These are phyloP conservation scores for Eulimnadia texana DNA, from an alignment of 1,140 invertebrate species.

Conservation along the genomic window DNA sequence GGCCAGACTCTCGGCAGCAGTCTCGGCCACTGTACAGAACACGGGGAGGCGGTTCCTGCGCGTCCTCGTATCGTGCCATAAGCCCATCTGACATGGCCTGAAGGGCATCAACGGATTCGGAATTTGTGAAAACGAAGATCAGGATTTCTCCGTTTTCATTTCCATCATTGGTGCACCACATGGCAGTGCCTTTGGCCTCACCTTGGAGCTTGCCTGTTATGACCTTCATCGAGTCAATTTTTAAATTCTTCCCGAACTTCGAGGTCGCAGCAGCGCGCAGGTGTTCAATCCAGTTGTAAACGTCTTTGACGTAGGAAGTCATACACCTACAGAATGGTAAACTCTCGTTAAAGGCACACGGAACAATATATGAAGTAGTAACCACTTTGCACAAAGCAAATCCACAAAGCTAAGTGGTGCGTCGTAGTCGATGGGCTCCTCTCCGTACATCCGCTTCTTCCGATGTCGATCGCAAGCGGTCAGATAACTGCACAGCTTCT, in stretches of 20 bases:
- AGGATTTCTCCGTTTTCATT: conserved; percentile 11
- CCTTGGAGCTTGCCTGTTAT: background rate
- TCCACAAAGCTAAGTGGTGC: background rate
- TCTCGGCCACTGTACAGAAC: conserved; percentile 11
- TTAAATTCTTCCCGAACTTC: background rate
- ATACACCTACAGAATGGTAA: background rate
- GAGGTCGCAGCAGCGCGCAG: background rate
- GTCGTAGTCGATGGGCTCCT: background rate
- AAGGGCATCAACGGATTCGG: background rate
- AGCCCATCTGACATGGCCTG: background rate
- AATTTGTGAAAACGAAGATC: background rate
- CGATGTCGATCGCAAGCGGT: background rate
- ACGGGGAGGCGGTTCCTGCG: background rate
- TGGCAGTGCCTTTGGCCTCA: background rate
- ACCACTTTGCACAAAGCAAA: background rate
- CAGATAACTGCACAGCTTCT: background rate
- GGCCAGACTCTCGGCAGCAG: background rate
- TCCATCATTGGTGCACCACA: background rate
- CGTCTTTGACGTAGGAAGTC: background rate
- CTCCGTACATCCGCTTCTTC: background rate
- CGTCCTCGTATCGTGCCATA: background rate
- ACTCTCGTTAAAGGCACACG: background rate
- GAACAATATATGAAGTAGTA: background rate
- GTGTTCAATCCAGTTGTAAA: background rate
- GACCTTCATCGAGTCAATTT: background rate